These are phyloP conservation scores for Edolisoma coerulescens DNA, from an alignment of 2,113 vertebrate genomes.

Conservation along the genomic window DNA sequence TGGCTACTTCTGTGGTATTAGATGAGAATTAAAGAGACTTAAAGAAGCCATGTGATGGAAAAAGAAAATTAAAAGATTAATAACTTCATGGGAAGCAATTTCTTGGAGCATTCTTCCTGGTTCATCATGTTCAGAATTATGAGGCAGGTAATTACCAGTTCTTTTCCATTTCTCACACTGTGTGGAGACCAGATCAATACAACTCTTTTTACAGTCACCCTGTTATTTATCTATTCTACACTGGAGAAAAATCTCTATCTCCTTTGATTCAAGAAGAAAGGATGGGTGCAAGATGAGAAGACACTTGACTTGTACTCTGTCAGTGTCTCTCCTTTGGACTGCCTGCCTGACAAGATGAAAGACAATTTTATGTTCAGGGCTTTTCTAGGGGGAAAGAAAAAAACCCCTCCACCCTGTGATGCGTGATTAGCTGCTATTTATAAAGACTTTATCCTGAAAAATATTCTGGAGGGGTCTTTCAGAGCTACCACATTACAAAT, in stretches of 20 bases:
- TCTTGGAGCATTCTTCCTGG: background rate
- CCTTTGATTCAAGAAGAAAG: background rate
- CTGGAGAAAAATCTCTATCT: background rate
- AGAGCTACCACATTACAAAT: background rate
- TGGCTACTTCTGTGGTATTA: background rate
- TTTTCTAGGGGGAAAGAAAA: background rate
- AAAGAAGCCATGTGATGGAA: background rate
- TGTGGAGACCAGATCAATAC: background rate
- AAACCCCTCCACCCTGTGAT: background rate
- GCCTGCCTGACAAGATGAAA: background rate
- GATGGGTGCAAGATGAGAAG: background rate
- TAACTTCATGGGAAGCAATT: background rate
- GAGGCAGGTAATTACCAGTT: background rate
- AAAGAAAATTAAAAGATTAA: background rate
- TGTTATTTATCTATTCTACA: background rate
- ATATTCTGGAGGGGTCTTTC: background rate
- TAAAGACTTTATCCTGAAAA: background rate
- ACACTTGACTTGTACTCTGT: background rate
- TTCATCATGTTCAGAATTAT: conserved; percentile 3
- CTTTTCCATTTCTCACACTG: background rate
- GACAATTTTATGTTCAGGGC: background rate
- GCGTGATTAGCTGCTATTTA: background rate
- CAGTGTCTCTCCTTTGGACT: background rate
- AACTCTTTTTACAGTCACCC: background rate
- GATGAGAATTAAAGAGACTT: background rate